Base-by-base conservation (phyloP, 2,888 invertebrate species). In the Gibbula magus region DNA sequence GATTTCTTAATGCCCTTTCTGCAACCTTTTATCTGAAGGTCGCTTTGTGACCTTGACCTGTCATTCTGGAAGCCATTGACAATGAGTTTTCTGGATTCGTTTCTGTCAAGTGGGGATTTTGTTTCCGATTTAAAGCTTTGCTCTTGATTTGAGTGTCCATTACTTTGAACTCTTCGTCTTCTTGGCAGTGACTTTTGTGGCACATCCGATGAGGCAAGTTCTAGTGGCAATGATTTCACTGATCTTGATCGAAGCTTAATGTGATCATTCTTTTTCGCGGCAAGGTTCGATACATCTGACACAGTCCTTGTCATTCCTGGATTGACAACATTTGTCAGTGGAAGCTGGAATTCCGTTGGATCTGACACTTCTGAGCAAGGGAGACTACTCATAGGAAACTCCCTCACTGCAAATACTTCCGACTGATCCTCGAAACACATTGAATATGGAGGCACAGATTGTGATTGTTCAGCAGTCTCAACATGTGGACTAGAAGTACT, bases 321-420 rank as follows among this genome's bases (percentile, higher is more conserved):
- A 25, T 61, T 25, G 61, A 61, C 61, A 29, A 22, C 61, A 61
- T 61, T 61, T 61, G 25, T 67, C 25, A 25, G 29, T 29, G 29
- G 35, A 67, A 18, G n/a, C 32, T 67, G 25, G 2, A 16, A 67
- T 35, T 35, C 8, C 56, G 7, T 25, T 25, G 54, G 3, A 67
- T 70, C 45, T 8, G 56, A 22, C 56, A 5, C 56, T 22, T 56
- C 25, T 22, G 56, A 56, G n/a, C 20, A 56, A 20, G 56, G 56
- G 20, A 84, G 35, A 51, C 89, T 89, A 75, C 89, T 89, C 75
- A 82, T 81, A 20, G 89, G 89, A 82, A 89, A 89, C 73, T 89
- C 85, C 61, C 89, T 82, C 16, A 88, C 88, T 53, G 81, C 82
- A 81, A 88, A 88, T 22, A 51, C n/a, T 13, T 77, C 51, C 3